Percentiles rank a stretch among this genome's conserved stretches.
Conservation (phyloP, 2,797 vertebrate species). For the Echiichthys vipera region DNA sequence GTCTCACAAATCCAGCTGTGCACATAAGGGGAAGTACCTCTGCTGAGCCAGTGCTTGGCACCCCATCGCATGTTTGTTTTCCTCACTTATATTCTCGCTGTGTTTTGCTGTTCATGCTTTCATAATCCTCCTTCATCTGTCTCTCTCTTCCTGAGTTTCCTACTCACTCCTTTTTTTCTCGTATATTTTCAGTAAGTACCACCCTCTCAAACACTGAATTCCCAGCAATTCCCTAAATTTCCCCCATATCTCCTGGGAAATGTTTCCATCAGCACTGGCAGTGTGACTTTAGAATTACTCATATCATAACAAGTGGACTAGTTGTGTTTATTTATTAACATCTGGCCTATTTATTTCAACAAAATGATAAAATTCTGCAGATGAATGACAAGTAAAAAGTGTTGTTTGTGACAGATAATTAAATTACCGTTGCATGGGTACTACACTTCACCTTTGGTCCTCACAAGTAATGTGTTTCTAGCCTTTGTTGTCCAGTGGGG, state of each 20-base stretch:
- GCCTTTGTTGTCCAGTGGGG: constrained; percentile 61
- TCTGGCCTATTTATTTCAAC: neutral
- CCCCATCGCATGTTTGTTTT: constrained; percentile 75
- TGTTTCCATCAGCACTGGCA: constrained; percentile 28
- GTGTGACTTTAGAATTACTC: constrained; percentile 13
- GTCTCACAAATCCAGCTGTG: constrained; percentile 83
- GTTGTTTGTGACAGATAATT: neutral
- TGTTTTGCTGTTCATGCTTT: constrained; percentile 62
- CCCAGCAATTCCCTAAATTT: constrained; percentile 50
- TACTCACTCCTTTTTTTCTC: constrained; percentile 55
- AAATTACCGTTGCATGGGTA: neutral
- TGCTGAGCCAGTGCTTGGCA: constrained; percentile 75
- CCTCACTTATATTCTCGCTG: constrained; percentile 67
- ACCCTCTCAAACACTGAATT: constrained; percentile 59
- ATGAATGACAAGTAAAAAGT: constrained; percentile 3
- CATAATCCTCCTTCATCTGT: constrained; percentile 55
- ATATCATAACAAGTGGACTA: constrained; percentile 11
- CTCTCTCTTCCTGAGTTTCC: constrained; percentile 44
- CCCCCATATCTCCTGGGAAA: constrained; percentile 17
- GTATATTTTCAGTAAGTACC: constrained; percentile 71
- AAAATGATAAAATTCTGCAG: neutral
- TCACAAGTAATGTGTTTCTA: constrained; percentile 47
- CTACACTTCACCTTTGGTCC: constrained; percentile 9
- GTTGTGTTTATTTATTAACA: neutral
- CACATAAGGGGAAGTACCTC: constrained; percentile 84